phyloP scores from a whole-genome alignment of 2,113 vertebrate species.

The Athene noctua region DNA sequence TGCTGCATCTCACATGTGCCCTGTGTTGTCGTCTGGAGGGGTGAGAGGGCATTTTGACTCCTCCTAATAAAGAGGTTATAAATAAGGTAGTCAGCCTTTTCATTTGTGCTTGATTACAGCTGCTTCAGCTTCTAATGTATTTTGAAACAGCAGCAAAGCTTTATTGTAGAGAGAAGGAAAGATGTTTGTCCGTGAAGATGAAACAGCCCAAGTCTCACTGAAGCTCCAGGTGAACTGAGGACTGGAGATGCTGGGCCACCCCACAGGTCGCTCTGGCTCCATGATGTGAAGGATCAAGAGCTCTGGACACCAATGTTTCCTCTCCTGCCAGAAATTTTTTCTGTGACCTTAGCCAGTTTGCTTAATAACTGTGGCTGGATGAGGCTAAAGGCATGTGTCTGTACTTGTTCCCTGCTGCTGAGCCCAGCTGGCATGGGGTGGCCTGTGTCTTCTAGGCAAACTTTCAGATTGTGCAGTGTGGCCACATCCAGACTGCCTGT shows the following conservation, averaged over 20 bases:
- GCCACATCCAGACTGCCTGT: neutral
- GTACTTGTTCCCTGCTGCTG: neutral
- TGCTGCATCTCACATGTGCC: fast-evolving
- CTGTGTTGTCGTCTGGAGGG: neutral
- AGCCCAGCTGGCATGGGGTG: neutral
- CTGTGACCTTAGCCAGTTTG: neutral
- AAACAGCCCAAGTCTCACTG: neutral
- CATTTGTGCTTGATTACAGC: neutral
- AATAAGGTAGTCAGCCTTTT: neutral
- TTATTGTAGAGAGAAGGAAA: neutral
- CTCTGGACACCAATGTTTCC: fast-evolving
- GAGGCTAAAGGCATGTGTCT: neutral
- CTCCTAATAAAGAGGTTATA: neutral
- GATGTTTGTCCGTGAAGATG: neutral
- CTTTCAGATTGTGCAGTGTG: neutral
- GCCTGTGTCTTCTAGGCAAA: neutral
- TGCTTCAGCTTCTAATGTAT: neutral
- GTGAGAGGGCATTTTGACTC: neutral
- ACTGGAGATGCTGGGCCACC: neutral
- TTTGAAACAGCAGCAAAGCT: neutral
- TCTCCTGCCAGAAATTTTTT: neutral
- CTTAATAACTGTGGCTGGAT: neutral
- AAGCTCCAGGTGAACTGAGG: neutral
- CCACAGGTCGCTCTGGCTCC: neutral
- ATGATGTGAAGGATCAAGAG: neutral